Evolutionary conservation across 2,797 vertebrate species (phyloP), one percentile per base, ranked within the genome.

Genomic region (Garrulus glandarius): DNA sequence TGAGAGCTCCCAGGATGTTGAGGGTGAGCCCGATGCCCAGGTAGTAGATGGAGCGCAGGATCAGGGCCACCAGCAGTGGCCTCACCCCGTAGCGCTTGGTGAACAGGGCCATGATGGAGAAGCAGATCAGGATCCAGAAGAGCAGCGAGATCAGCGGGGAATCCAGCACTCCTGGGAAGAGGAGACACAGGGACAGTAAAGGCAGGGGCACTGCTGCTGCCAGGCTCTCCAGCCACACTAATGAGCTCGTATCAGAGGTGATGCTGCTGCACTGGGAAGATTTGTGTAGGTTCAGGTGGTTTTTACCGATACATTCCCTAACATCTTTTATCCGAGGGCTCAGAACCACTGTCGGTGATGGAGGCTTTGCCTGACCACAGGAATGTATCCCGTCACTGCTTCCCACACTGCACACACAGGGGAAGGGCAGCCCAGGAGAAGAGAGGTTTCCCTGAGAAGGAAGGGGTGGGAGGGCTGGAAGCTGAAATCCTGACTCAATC

Each of bases 1-100:
- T 99, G 93, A 99, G 98, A 2, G 98, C 97, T 0, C 99, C 99
- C 84, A 99, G 98, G 92, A 99, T 97, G 89, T 99, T 98, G 68
- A 99, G 98, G 0, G 99, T 99, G 97, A 99, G 99, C 6, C 99
- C 99, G 7, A 99, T 99, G 95, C 99, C 99, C 18, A 99, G 81
- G 97, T 99, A 99, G 96, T 99, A 99, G 86, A 99, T 99, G 59
- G 99, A 99, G 12, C 99, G 97, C 80, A 99, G 96, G 84, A 99
- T 99, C 80, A 99, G 98, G 0, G 99, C 99, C 67, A 99, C 95
- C 1, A 99, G 99, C 86, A 99, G 98, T 1, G 99, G 99, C n/a
- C 99, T 98, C 82, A 99, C 94, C 6, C 99, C 99, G 11, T 99
- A 99, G 63, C 98, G 99, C 96, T 98, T 98, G 22, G 98, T 99